Conservation (phyloP, 92 coral and sea anemone genomes). For the Heliopora coerulea region DNA sequence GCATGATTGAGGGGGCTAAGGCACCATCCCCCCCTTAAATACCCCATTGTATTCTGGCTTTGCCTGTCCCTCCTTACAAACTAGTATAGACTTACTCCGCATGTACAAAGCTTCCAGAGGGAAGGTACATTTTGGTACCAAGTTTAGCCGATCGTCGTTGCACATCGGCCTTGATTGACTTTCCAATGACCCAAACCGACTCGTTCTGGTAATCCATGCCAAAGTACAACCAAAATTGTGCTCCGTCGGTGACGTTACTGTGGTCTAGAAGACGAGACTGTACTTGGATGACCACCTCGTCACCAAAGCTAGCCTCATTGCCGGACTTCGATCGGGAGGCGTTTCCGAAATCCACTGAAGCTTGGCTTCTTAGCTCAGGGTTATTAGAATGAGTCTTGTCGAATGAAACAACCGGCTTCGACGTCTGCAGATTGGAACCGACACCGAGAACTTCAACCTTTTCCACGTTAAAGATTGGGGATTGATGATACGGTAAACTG, state of each 20-base stretch:
- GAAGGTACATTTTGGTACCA: neutral
- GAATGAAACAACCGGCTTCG: neutral
- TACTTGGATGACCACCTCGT: constrained; percentile 9
- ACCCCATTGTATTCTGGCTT: too few species aligned
- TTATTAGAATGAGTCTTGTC: neutral
- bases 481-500: constrained; percentile 5
- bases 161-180: constrained; percentile 1
- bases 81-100: neutral
- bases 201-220: constrained; percentile 24
- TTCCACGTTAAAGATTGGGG: constrained; percentile 15
- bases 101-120: neutral
- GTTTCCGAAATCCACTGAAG: constrained; percentile 14
- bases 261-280: constrained; percentile 8
- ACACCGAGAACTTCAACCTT: constrained; percentile 10
- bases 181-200: constrained; percentile 25
- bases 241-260: neutral
- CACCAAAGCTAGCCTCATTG: neutral
- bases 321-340: neutral
- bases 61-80: too few species aligned
- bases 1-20: too few species aligned
- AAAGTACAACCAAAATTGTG: constrained; percentile 13
- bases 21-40: too few species aligned
- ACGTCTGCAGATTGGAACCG: neutral
- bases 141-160: neutral
- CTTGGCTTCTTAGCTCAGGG: neutral